Evolutionary conservation across 2,888 invertebrate species (phyloP), one percentile per base, ranked within the genome.

Genomic region (Oasisia sp.): DNA sequence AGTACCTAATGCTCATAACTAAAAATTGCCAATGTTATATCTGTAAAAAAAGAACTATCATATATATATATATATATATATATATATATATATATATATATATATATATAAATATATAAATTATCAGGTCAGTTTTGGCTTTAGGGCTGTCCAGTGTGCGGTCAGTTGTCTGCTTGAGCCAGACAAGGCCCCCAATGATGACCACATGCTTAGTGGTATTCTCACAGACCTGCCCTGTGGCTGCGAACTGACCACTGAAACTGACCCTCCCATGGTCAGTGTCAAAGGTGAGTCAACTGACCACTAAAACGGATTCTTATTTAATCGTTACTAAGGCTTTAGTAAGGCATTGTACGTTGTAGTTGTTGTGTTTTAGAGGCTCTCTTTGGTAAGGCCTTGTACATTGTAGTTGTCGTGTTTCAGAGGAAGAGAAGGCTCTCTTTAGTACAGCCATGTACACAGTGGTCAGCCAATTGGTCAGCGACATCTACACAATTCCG

Each of bases 181-280:
- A 27, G 74, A 27, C 74, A 74, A 74, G 27, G 74, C 14, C 19
- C 27, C n/a, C 74, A 74, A 74, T 74, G 74, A 74, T n/a, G 27
- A 74, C 74, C 74, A 74, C 27, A 19, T 74, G 74, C 74, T 74
- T 74, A 74, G 74, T 74, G 74, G 74, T n/a, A 7, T 74, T 74
- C 74, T 74, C 74, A 74, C 74, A 74, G 74, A 74, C 27, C 74
- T 74, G 74, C 74, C 74, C 27, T 74, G 74, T n/a, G 74, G 74
- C 74, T 74, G 74, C n/a, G 74, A 74, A 74, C 74, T 74, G 74
- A 74, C 74, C 74, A 74, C 27, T 27, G 74, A 74, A 27, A 74
- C 74, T 74, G 74, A 74, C 27, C 74, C 74, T 7, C 74, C 74
- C 19, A 74, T 74, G 74, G 27, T 74, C 74, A 74, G 74, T 74